These are phyloP conservation scores for Poeciliopsis turneri DNA, from an alignment of 2,797 vertebrate species.

Conservation along the genomic window DNA sequence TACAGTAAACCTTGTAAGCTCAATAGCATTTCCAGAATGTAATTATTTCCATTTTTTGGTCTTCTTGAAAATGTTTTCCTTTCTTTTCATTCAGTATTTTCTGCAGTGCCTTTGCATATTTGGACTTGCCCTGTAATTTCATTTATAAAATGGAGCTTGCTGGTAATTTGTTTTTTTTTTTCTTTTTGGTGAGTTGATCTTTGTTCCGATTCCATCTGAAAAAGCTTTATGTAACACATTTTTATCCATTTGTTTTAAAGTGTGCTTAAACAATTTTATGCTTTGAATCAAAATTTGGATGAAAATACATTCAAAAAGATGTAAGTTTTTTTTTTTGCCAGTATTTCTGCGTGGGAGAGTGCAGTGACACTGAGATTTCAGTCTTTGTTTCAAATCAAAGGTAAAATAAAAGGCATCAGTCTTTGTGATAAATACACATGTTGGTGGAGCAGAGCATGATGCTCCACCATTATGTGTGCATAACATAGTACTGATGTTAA, in stretches of 20 bases:
- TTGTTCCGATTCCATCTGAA: background rate
- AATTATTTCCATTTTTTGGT: background rate
- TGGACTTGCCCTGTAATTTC: background rate
- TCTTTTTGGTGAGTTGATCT: background rate
- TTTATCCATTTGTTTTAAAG: background rate
- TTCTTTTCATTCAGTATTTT: background rate
- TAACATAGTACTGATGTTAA: background rate
- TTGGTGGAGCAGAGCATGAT: background rate
- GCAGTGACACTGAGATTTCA: background rate
- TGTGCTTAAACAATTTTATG: background rate
- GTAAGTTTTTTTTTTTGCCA: background rate
- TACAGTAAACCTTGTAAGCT: background rate
- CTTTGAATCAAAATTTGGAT: background rate
- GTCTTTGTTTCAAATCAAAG: background rate
- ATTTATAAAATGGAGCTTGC: background rate
- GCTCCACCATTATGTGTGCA: too few relatives aligned
- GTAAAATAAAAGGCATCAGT: background rate
- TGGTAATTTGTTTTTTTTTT: background rate
- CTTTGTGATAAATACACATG: background rate
- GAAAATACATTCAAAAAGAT: background rate
- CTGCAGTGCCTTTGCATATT: background rate
- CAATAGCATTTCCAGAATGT: background rate
- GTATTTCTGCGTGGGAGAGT: background rate
- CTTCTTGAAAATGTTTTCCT: background rate
- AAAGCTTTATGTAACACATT: background rate